Evolutionary conservation across 1,140 invertebrate genomes (phyloP).

Genomic region (Zaprionus nigranus): DNA sequence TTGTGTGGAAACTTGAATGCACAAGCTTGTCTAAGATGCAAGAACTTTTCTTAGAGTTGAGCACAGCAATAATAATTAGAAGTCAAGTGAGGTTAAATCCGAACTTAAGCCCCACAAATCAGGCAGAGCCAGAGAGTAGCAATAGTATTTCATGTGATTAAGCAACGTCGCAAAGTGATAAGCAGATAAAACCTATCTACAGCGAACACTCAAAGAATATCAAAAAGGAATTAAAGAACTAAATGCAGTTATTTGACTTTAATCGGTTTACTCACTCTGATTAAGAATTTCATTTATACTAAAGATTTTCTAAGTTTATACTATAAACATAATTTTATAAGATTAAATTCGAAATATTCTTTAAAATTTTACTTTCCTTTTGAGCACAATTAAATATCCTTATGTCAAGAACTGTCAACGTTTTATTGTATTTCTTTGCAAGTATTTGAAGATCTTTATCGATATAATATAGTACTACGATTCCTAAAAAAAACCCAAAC

Average conservation of each 20-base stretch:
- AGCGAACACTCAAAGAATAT: background rate
- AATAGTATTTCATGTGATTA: conserved; percentile 3
- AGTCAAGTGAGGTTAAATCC: background rate
- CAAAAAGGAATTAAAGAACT: background rate
- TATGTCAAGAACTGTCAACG: no score
- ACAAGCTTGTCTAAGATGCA: background rate
- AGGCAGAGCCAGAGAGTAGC: background rate
- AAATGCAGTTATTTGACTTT: background rate
- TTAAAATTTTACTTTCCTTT: no score
- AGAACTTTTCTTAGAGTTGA: background rate
- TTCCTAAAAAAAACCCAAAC: no score
- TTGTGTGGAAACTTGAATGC: background rate
- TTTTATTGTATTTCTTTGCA: no score
- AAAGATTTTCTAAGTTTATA: no score
- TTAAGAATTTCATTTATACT: background rate
- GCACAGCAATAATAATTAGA: background rate
- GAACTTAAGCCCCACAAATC: background rate
- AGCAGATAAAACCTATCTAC: background rate
- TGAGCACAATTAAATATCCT: no score
- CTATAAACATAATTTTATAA: no score
- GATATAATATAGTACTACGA: no score
- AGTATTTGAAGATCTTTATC: no score
- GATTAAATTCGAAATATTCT: no score
- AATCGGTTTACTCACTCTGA: background rate
- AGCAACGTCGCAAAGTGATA: background rate